Evolutionary conservation across 1,140 invertebrate species (phyloP).

Genomic region (Venturia canescens): DNA sequence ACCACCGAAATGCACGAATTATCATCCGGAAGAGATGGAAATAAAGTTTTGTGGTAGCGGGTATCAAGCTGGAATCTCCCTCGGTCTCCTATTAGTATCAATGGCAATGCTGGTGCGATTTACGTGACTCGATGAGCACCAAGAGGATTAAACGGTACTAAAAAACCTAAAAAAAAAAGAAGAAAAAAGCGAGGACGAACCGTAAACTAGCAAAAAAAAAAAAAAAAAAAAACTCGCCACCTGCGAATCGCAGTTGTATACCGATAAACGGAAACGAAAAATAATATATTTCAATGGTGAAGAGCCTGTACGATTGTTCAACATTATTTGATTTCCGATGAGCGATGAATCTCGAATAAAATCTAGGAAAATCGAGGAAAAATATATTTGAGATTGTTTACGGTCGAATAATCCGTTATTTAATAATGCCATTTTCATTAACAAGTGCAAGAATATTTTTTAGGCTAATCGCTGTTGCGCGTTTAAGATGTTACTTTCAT

Average conservation of each 20-base stretch:
- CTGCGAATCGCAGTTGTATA: constrained; percentile 26
- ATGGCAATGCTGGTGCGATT: constrained; percentile 57
- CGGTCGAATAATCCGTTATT: constrained; percentile 42
- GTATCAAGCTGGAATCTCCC: constrained; percentile 52
- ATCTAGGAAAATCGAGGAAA: neutral
- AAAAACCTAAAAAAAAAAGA: constrained; percentile 23
- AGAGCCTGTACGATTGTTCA: neutral
- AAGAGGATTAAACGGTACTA: neutral
- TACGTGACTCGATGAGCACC: constrained; percentile 63
- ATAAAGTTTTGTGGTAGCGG: constrained; percentile 83
- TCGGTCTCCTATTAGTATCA: constrained; percentile 55
- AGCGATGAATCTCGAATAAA: neutral
- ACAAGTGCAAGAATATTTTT: constrained; percentile 9
- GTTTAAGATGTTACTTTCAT: constrained; percentile 1
- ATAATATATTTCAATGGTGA: constrained; percentile 4
- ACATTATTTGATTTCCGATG: constrained; percentile 4
- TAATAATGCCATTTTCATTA: constrained; percentile 45
- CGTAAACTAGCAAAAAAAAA: constrained; percentile 1
- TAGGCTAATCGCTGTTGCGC: constrained; percentile 35
- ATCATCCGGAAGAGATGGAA: constrained; percentile 90
- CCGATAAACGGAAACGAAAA: neutral
- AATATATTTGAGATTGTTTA: constrained; percentile 48
- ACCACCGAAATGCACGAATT: constrained; percentile 89
- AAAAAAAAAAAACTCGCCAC: neutral
- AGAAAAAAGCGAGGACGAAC: constrained; percentile 23